Conservation (phyloP, 2,797 vertebrate genomes). For the Sphenodon punctatus region DNA sequence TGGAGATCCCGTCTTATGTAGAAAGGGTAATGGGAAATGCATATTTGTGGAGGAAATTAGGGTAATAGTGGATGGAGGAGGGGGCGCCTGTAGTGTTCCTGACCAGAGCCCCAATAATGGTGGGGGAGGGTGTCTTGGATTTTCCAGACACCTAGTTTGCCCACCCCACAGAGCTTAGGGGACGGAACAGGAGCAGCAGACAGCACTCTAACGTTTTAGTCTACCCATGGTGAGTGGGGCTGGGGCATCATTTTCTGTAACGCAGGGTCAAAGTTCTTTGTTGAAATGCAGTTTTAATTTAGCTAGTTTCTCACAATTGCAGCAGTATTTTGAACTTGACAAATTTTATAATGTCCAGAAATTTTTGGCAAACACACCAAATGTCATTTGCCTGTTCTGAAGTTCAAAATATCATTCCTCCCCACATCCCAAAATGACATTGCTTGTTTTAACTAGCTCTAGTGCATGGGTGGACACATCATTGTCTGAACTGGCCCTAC, state of each 20-base stretch:
- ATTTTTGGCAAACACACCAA: no score
- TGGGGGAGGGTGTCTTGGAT: not conserved
- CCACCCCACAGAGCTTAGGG: not conserved
- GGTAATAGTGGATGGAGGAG: not conserved
- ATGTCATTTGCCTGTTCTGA: no score
- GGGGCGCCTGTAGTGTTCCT: not conserved
- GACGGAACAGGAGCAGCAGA: not conserved
- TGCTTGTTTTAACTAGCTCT: no score
- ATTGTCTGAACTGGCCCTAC: rapidly evolving
- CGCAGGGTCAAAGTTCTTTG: no score
- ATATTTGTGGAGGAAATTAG: not conserved
- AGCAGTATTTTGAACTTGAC: no score
- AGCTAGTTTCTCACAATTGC: no score
- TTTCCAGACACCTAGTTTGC: not conserved
- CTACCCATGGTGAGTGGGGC: not conserved
- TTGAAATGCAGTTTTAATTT: no score
- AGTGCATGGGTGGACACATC: no score
- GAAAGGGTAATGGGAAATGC: rapidly evolving
- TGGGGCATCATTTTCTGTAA: no score
- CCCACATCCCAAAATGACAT: no score
- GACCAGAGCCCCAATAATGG: not conserved
- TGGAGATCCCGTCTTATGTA: not conserved
- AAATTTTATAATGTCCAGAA: no score
- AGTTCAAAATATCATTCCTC: no score
- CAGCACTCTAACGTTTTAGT: not conserved